A percentile compares a stretch with the other conserved stretches of the same genome.
Conservation (phyloP, 2,888 invertebrate genomes). For the Himalopsyche anomala region DNA sequence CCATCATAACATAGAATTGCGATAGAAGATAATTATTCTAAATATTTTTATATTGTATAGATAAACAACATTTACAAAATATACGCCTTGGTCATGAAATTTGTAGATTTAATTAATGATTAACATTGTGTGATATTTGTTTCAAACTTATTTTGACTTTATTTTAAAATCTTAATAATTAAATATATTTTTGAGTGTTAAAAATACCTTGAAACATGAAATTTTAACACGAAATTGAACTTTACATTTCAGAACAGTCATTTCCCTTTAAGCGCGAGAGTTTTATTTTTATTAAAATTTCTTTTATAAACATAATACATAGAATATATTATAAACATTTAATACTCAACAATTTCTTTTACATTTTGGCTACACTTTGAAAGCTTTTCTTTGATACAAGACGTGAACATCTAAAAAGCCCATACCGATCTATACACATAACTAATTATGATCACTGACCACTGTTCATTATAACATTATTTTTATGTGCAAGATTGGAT, state of each 20-base stretch:
- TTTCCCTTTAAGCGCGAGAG: slow-evolving; percentile 4
- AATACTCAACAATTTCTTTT: background rate
- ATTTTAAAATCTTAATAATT: background rate
- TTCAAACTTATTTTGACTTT: background rate
- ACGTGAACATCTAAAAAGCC: background rate
- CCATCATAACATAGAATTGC: background rate
- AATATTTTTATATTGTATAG: slow-evolving; percentile 1
- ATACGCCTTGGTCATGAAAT: slow-evolving; percentile 30
- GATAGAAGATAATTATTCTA: slow-evolving; percentile 16
- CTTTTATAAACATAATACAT: background rate
- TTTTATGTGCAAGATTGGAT: no score
- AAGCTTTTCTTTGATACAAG: slow-evolving; percentile 5
- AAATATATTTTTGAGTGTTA: background rate
- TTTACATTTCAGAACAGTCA: background rate
- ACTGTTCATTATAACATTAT: no score
- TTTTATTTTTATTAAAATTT: background rate
- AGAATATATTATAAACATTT: background rate
- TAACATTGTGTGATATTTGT: background rate
- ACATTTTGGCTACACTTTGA: background rate
- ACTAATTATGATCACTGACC: background rate
- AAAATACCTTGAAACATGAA: background rate
- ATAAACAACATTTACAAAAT: slow-evolving; percentile 21
- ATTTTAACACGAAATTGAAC: slow-evolving; percentile 9
- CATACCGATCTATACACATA: background rate
- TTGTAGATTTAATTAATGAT: slow-evolving; percentile 31